phyloP scores from a whole-genome alignment of 2,888 invertebrate species.

The Agapostemon virescens region DNA sequence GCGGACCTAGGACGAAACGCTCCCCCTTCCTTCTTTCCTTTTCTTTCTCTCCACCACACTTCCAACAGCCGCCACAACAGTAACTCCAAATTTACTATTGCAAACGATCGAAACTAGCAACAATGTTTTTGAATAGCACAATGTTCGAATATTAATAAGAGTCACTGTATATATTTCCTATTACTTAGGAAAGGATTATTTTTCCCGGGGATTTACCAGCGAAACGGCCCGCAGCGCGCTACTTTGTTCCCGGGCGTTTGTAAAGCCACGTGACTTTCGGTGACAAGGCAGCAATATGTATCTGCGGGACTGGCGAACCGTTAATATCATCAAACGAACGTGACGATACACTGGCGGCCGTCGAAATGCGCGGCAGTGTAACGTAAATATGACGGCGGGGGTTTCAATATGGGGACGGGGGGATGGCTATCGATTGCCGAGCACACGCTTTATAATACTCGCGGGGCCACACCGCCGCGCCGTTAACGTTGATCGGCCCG shows the following conservation, averaged over 20 bases:
- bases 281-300: slow-evolving; percentile 59
- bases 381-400: slow-evolving; percentile 43
- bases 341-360: slow-evolving; percentile 27
- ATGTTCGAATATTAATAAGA: too few relatives aligned
- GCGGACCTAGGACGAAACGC: too few relatives aligned
- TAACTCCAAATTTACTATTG: too few relatives aligned
- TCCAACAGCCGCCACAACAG: too few relatives aligned
- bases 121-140: too few relatives aligned
- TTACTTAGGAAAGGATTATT: not conserved
- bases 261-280: slow-evolving; percentile 48
- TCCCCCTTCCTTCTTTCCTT: too few relatives aligned
- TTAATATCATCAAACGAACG: slow-evolving; percentile 52
- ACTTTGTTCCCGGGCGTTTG: slow-evolving; percentile 19
- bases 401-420: not conserved
- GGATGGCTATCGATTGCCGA: slow-evolving; percentile 41
- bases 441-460: slow-evolving; percentile 24
- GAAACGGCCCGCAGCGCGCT: not conserved
- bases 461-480: not conserved
- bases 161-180: too few relatives aligned
- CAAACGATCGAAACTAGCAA: too few relatives aligned
- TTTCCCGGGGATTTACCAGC: not conserved
- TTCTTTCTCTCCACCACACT: too few relatives aligned
- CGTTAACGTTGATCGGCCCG: not conserved
- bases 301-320: slow-evolving; percentile 37
- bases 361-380: slow-evolving; percentile 21